Base-by-base conservation (phyloP, 2,113 vertebrate species). In the Pica pica region DNA sequence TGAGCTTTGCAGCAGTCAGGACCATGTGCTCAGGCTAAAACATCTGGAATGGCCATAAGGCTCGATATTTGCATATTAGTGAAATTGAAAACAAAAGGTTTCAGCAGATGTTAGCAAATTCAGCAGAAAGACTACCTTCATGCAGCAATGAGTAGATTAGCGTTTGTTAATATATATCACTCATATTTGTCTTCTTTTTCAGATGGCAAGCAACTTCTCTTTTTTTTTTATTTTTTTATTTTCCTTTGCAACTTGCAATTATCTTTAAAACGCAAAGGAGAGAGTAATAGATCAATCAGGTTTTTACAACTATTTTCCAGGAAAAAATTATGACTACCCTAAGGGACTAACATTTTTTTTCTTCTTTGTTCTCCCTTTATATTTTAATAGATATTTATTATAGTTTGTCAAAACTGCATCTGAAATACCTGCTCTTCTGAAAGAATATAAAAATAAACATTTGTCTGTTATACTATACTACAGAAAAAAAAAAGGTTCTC, bases 331-430 rank as follows among this genome's bases (percentile, higher is more conserved):
- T 80, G 47, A 64, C 60, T 94, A 7, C 15, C 24, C 30, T 67
- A 79, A 69, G 35, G 90, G 22, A 83, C 13, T 81, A 89, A n/a
- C 4, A n/a, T 10, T 63, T 64, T 88, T 70, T 92, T 83, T 46
- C 13, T 65, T 90, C 16, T 68, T 16, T 74, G 3, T 47, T 55
- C 41, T 94, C 33, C 16, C 31, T 83, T 94, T 60, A 75, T 73
- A 57, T 83, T 94, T 94, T 87, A 89, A 83, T 67, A 31, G 63
- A 59, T 91, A 90, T 70, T 95, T 94, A 92, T 85, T 94, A 87
- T 52, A 90, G 6, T 63, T 85, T 93, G 31, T 77, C 63, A 85
- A 84, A 94, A 80, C 26, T 35, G 11, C 23, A 52, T 67, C 42
- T 77, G 63, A 95, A 95, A 91, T 67, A 47, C 14, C 20, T 77